Conservation (phyloP, 2,888 invertebrate genomes). For the Allygus modestus region DNA sequence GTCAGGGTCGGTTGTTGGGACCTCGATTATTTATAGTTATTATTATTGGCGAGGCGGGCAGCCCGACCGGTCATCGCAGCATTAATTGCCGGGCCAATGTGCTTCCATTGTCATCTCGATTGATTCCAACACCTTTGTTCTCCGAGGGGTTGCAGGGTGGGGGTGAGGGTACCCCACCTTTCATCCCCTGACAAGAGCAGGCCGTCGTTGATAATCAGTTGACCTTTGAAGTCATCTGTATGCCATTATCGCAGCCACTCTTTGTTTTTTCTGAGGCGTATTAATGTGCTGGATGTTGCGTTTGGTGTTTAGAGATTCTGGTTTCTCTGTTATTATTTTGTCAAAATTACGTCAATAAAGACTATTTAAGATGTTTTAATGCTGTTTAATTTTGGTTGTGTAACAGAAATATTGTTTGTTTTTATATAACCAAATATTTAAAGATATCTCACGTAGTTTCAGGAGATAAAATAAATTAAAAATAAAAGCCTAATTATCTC, state of each 20-base stretch:
- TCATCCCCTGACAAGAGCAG: conserved; percentile 18
- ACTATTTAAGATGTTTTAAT: too few species aligned
- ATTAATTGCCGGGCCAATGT: conserved; percentile 18
- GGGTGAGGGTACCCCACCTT: not conserved
- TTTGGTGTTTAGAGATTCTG: too few species aligned
- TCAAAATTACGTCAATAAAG: too few species aligned
- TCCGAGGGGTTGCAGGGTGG: not conserved
- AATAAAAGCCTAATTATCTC: too few species aligned
- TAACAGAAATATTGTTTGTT: too few species aligned
- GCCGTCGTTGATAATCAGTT: conserved; percentile 15
- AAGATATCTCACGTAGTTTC: too few species aligned
- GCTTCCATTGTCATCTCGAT: conserved; percentile 28
- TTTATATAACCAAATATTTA: too few species aligned
- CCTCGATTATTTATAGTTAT: conserved; percentile 51
- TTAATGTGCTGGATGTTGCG: too few species aligned
- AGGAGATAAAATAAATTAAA: too few species aligned
- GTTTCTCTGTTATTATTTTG: too few species aligned
- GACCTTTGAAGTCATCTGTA: conserved; percentile 9
- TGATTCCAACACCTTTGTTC: conserved; percentile 52
- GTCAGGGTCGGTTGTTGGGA: not conserved
- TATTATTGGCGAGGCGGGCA: conserved; percentile 30
- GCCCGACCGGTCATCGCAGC: conserved; percentile 6
- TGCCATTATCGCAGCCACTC: conserved; percentile 6
- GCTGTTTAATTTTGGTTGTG: too few species aligned
- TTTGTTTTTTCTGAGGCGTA: too few species aligned